These are phyloP conservation scores for Amphiprion percula DNA, from an alignment of 2,113 vertebrate species.

Conservation along the genomic window DNA sequence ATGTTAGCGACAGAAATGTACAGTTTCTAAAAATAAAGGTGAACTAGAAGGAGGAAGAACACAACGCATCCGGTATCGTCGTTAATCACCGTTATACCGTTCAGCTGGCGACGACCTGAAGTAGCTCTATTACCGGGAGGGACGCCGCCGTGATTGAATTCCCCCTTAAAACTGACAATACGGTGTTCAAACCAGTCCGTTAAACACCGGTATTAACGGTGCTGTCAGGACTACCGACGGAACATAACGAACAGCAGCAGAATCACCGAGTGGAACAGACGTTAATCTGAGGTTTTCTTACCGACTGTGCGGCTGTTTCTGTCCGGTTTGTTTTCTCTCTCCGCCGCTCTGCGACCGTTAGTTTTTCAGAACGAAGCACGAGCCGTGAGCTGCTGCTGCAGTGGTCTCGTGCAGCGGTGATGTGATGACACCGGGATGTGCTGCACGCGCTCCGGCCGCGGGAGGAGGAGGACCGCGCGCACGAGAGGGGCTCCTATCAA, in stretches of 20 bases:
- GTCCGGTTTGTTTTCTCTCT: background rate
- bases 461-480: slow-evolving; percentile 34
- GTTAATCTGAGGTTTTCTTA: background rate
- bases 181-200: background rate
- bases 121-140: background rate
- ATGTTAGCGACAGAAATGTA: too few relatives aligned
- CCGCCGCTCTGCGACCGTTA: background rate
- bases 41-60: background rate
- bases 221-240: too few relatives aligned
- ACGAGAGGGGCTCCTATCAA: slow-evolving; percentile 42
- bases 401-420: slow-evolving; percentile 45
- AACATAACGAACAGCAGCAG: background rate
- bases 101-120: background rate
- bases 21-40: too few relatives aligned
- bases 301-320: background rate
- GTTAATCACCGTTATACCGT: background rate
- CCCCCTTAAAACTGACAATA: background rate
- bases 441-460: slow-evolving; percentile 28
- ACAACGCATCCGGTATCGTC: background rate
- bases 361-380: slow-evolving; percentile 4
- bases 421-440: slow-evolving; percentile 12
- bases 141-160: background rate
- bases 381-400: slow-evolving; percentile 36
- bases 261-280: background rate
- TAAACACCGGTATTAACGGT: background rate